Percentiles rank a stretch among this genome's conserved stretches.
Evolutionary conservation across 2,797 vertebrate genomes (phyloP).

Genomic region (Anabas testudineus): DNA sequence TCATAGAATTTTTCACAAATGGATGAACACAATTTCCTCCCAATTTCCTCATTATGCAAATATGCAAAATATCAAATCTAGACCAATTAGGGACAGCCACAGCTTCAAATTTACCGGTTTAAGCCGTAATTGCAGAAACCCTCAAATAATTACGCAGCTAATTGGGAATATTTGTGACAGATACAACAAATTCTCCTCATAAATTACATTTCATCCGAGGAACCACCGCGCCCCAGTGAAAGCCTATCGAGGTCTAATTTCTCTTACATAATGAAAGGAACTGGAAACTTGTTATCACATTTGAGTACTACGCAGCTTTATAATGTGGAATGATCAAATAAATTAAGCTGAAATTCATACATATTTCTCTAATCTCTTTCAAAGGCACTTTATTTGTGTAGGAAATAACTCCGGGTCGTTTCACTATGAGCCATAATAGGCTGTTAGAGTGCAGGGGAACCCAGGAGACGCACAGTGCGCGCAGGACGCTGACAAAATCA

Average conservation of each 20-base stretch:
- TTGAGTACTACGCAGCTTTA: conserved; percentile 96
- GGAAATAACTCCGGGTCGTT: conserved; percentile 87
- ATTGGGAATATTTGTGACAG: conserved; percentile 99
- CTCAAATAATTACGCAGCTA: conserved; percentile 99
- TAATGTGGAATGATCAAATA: conserved; percentile 99
- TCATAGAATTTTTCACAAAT: conserved; percentile 99
- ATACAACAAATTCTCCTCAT: conserved; percentile 99
- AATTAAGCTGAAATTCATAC: conserved; percentile 98
- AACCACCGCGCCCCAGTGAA: conserved; percentile 93
- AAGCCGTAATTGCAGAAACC: conserved; percentile 99
- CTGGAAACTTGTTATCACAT: conserved; percentile 98
- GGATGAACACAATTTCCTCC: conserved; percentile 99
- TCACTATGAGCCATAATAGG: conserved; percentile 86
- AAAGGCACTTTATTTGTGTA: conserved; percentile 93
- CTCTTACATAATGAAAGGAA: conserved; percentile 98
- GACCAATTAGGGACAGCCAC: conserved; percentile 98
- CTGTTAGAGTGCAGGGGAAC: conserved; percentile 55
- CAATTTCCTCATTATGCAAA: conserved; percentile 99
- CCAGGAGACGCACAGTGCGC: conserved; percentile 38
- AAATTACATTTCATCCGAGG: conserved; percentile 99
- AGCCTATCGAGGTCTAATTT: conserved; percentile 97
- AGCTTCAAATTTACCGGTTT: conserved; percentile 99
- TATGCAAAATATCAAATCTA: conserved; percentile 99
- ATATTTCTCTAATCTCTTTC: conserved; percentile 94
- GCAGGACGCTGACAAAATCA: conserved; percentile 49